phyloP scores from a whole-genome alignment of 2,888 invertebrate species.

The Cataglyphis rosenhaueri region DNA sequence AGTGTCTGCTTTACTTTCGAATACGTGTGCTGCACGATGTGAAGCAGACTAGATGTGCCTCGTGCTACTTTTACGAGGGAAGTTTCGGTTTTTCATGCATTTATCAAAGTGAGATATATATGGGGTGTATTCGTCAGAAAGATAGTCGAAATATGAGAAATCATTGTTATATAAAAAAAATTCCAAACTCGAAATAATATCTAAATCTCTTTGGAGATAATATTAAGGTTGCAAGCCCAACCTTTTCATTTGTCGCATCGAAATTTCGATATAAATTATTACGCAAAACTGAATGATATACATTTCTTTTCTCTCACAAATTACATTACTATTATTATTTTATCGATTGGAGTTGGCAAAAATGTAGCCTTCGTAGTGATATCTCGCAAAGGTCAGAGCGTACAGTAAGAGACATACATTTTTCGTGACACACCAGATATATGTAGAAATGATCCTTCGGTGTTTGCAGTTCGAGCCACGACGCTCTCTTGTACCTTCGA shows the following conservation, averaged over 20 bases:
- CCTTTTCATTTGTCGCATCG: background rate
- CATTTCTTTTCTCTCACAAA: background rate
- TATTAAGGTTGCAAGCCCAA: background rate
- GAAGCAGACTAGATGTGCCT: slow-evolving; percentile 44
- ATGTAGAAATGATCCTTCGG: slow-evolving; percentile 77
- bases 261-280: background rate
- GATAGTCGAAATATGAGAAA: background rate
- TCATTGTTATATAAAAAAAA: background rate
- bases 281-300: background rate
- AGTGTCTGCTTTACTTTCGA: slow-evolving; percentile 51
- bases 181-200: background rate
- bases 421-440: slow-evolving; percentile 45
- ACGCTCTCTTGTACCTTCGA: slow-evolving; percentile 62
- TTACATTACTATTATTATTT: background rate
- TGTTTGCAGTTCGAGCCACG: slow-evolving; percentile 77
- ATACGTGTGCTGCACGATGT: slow-evolving; percentile 27
- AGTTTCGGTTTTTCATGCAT: slow-evolving; percentile 71
- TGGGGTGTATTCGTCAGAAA: slow-evolving; percentile 27
- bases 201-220: background rate
- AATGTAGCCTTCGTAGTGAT: background rate
- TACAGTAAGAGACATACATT: background rate
- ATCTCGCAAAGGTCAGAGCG: background rate
- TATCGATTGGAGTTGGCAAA: background rate
- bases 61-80: slow-evolving; percentile 76
- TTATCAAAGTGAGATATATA: slow-evolving; percentile 46